phyloP scores from a whole-genome alignment of 2,113 vertebrate species.

The Cyprinodon variegatus region DNA sequence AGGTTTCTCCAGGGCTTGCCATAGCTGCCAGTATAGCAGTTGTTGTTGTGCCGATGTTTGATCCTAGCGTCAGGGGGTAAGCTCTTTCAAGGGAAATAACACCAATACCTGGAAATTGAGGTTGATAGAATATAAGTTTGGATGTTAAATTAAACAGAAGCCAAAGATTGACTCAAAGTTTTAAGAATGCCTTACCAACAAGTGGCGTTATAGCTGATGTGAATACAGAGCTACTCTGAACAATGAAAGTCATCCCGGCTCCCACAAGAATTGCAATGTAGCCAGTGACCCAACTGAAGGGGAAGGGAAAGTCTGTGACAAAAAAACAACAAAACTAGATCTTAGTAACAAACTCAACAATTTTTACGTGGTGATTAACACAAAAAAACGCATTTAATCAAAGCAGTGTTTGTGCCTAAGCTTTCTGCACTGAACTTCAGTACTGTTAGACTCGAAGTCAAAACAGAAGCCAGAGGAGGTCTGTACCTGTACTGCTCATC shows the following conservation, averaged over 20 bases:
- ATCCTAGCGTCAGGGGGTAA: conserved; percentile 93
- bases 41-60: conserved; percentile 98
- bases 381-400: not conserved
- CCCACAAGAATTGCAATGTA: conserved; percentile 94
- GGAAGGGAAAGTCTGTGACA: conserved; percentile 90
- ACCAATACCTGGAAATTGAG: conserved; percentile 84
- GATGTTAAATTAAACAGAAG: not conserved
- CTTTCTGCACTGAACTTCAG: conserved; percentile 36
- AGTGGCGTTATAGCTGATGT: conserved; percentile 96
- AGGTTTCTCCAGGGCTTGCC: conserved; percentile 88
- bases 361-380: not conserved
- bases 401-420: conserved; percentile 53
- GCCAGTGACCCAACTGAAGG: conserved; percentile 92
- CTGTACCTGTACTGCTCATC: conserved; percentile 75
- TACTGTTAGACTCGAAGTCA: conserved; percentile 37
- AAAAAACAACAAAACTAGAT: conserved; percentile 13
- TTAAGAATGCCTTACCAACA: conserved; percentile 83
- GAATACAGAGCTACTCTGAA: conserved; percentile 98
- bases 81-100: conserved; percentile 94
- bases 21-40: conserved; percentile 93
- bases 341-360: conserved; percentile 6
- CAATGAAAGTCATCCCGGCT: conserved; percentile 95
- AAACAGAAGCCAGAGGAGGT: conserved; percentile 32
- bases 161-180: not conserved
- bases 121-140: not conserved